These are phyloP conservation scores for Melanargia galathea DNA, from an alignment of 2,888 invertebrate genomes.

Conservation along the genomic window DNA sequence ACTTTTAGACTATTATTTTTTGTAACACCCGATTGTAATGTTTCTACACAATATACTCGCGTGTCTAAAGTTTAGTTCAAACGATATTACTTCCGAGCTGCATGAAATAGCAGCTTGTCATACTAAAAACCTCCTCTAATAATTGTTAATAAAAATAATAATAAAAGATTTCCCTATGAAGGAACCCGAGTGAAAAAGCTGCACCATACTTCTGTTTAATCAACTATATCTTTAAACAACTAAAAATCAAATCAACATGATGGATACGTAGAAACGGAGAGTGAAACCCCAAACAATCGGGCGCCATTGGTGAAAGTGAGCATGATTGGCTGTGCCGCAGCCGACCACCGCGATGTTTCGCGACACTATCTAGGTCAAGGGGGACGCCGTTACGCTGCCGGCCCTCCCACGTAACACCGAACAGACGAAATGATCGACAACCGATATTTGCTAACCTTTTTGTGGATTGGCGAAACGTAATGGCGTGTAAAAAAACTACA, in stretches of 20 bases:
- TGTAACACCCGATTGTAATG: background rate
- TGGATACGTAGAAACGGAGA: constrained; percentile 9
- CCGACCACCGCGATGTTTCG: constrained; percentile 59
- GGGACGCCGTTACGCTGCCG: constrained; percentile 62
- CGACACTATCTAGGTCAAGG: constrained; percentile 71
- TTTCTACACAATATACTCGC: background rate
- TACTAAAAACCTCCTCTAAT: too few species aligned
- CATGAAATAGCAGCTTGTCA: too few species aligned
- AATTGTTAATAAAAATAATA: too few species aligned
- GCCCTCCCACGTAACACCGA: constrained; percentile 45
- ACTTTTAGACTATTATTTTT: constrained; percentile 10
- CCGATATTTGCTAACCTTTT: constrained; percentile 22
- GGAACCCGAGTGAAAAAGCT: too few species aligned
- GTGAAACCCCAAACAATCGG: constrained; percentile 18
- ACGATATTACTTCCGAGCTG: too few species aligned
- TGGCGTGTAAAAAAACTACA: too few species aligned
- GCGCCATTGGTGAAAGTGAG: constrained; percentile 70
- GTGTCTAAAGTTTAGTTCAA: background rate
- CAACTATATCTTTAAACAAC: too few species aligned
- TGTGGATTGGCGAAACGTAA: constrained; percentile 12
- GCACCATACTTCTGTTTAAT: too few species aligned
- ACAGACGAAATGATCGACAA: constrained; percentile 26
- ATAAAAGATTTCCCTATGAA: too few species aligned
- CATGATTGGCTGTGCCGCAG: constrained; percentile 60
- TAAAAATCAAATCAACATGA: background rate